Evolutionary conservation across 1,140 invertebrate genomes (phyloP), one percentile per base, ranked within the genome.

Genomic region (Ceratosolen solmsi): DNA sequence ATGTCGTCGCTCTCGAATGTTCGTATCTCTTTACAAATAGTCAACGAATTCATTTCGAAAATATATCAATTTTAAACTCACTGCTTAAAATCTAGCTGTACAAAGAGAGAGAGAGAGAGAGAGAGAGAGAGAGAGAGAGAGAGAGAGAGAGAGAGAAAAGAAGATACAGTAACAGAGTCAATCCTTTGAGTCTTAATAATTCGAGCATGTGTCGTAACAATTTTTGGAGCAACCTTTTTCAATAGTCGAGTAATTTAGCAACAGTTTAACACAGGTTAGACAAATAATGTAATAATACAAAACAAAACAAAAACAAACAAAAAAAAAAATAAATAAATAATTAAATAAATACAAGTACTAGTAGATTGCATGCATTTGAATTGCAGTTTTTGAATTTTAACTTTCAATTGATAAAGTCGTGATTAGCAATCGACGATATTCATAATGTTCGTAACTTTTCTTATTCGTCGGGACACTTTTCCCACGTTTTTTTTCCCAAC

Each of bases 331-430:
- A n/a, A n/a, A n/a, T n/a, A n/a, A n/a, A 46, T 13, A 13, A 13
- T 46, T 46, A 46, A 54, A n/a, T n/a, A n/a, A n/a, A 74, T 71
- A 33, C n/a, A 30, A 46, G 60, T 30, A 73, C n/a, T 38, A 22
- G 73, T 77, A 76, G 74, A 54, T 82, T 82, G 74, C 73, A 77
- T 77, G 73, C 25, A 17, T 81, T 81, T 54, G 22, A 73, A 73
- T 63, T 56, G 22, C 51, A 60, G 73, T 49, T 80, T 63, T 80
- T 36, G 38, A 73, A 60, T 73, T 73, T 73, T 20, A 25, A 74
- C 41, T 80, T 80, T 58, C 25, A 25, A 70, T 36, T 27, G 51
- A 72, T 79, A 58, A n/a, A 68, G 15, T 56, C 20, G 51, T 20
- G 8, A 58, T 7, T 27, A 46, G n/a, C 9, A 4, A 30, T 9